These are phyloP conservation scores for Dromococcyx pavoninus DNA, from an alignment of 2,797 vertebrate genomes.

Conservation along the genomic window DNA sequence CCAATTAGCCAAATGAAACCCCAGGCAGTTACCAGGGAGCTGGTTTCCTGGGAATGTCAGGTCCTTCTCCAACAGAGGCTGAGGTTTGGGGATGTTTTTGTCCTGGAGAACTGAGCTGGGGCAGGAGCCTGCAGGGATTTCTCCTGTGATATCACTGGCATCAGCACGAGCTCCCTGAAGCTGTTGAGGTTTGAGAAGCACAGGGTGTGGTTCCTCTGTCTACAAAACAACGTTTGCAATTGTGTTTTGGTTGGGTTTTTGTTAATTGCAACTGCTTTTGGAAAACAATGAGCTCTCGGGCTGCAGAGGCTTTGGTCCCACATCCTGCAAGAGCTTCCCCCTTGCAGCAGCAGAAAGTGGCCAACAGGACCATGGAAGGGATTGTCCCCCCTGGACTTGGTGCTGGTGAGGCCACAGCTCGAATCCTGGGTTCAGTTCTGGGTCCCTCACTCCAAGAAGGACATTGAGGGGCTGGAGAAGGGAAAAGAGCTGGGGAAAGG, in stretches of 20 bases:
- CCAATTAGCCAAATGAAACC: background rate
- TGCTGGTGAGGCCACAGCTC: too few relatives aligned
- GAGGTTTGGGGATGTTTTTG: rapidly evolving
- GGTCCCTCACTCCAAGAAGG: too few relatives aligned
- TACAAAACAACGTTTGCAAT: background rate
- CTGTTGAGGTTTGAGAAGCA: background rate
- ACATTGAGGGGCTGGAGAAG: too few relatives aligned
- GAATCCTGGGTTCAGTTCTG: too few relatives aligned
- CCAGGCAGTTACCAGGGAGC: background rate
- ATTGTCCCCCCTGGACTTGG: too few relatives aligned
- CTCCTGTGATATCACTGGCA: background rate
- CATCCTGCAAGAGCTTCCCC: background rate
- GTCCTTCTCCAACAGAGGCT: rapidly evolving
- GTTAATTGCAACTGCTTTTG: background rate
- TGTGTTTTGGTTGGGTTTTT: background rate
- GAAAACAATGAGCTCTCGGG: background rate
- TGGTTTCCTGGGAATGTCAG: background rate
- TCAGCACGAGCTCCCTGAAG: background rate
- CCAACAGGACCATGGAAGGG: too few relatives aligned
- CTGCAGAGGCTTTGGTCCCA: background rate
- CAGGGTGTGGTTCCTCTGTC: background rate
- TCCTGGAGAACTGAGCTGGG: background rate
- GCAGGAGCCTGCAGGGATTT: background rate
- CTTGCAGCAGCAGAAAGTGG: background rate
- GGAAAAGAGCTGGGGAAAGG: too few relatives aligned